phyloP scores from a whole-genome alignment of 2,797 vertebrate species.

The Pseudochirops corinnae region DNA sequence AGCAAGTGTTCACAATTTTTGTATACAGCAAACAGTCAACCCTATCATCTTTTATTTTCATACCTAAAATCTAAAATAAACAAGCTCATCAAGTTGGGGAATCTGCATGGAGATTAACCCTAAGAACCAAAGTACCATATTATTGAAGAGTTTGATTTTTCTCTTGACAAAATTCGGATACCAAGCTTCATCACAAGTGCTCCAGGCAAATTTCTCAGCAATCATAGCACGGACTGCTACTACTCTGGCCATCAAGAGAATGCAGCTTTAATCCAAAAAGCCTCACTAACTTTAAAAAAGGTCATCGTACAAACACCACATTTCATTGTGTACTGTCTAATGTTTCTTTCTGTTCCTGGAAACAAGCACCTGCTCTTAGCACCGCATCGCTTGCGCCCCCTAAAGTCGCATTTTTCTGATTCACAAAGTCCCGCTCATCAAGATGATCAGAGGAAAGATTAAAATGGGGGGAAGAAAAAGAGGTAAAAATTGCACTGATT shows the following conservation, averaged over 20 bases:
- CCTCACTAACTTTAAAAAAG: background rate
- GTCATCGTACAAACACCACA: background rate
- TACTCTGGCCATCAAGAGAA: background rate
- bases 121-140: background rate
- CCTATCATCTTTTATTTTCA: background rate
- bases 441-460: conserved; percentile 60
- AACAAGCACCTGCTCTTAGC: conserved; percentile 20
- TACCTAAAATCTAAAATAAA: conserved; percentile 54
- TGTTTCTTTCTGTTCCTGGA: background rate
- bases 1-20: conserved; percentile 33
- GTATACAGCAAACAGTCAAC: conserved; percentile 62
- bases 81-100: background rate
- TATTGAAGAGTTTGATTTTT: background rate
- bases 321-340: conserved; percentile 31
- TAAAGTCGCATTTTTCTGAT: conserved; percentile 61
- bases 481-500: conserved; percentile 48
- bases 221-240: background rate
- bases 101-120: background rate
- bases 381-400: conserved; percentile 76
- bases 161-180: background rate
- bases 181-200: background rate
- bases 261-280: background rate
- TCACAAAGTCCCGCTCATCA: conserved; percentile 26
- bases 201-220: background rate
- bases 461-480: conserved; percentile 15